phyloP scores from a whole-genome alignment of 1,140 invertebrate species.

The Papilio xuthus region DNA sequence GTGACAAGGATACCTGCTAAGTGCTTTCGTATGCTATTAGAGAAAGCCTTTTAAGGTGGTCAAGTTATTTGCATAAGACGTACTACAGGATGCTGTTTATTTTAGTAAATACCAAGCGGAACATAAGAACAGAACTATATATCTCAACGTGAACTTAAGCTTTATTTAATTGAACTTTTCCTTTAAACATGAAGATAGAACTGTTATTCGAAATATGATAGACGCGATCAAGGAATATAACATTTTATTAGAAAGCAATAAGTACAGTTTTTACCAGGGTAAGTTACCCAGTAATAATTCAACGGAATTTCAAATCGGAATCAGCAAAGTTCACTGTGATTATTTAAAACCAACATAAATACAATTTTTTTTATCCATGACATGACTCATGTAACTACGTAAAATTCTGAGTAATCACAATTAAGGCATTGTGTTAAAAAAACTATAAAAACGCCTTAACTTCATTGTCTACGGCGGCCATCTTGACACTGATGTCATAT shows the following conservation, averaged over 20 bases:
- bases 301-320: too few relatives aligned
- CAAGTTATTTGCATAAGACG: conserved; percentile 20
- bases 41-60: conserved; percentile 30
- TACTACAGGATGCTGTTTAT: neutral
- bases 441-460: conserved; percentile 3
- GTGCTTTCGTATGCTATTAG: conserved; percentile 29
- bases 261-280: too few relatives aligned
- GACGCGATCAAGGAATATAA: too few relatives aligned
- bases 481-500: conserved; percentile 24
- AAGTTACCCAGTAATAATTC: too few relatives aligned
- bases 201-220: too few relatives aligned
- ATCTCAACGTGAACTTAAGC: too few relatives aligned
- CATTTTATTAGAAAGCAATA: too few relatives aligned
- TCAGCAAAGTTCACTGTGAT: neutral
- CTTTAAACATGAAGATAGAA: too few relatives aligned
- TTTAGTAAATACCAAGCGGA: neutral
- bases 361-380: neutral
- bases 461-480: conserved; percentile 7
- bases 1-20: conserved; percentile 19
- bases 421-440: conserved; percentile 19
- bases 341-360: neutral
- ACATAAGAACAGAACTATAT: neutral
- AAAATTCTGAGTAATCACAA: conserved; percentile 21
- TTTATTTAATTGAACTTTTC: too few relatives aligned
- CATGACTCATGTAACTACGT: neutral